phyloP scores from a whole-genome alignment of 2,888 invertebrate genomes.

The Alviniconcha strummeri region DNA sequence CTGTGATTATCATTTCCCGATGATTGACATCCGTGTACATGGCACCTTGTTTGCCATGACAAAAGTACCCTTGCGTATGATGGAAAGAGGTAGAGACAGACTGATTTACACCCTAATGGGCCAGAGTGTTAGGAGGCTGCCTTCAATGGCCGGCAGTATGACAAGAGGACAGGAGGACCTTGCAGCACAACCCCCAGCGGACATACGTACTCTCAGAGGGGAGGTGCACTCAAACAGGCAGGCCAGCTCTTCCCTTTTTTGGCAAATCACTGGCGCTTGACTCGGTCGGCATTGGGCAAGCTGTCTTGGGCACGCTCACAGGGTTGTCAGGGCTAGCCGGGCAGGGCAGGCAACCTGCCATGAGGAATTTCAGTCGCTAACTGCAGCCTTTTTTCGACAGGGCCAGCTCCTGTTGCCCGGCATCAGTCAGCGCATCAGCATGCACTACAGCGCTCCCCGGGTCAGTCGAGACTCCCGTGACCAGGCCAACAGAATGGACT shows the following conservation, averaged over 20 bases:
- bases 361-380: not conserved
- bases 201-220: constrained; percentile 1
- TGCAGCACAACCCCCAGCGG: not conserved
- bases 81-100: no score
- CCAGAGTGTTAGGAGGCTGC: no score
- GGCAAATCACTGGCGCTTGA: constrained; percentile 11
- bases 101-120: no score
- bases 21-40: no score
- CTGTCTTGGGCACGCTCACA: constrained; percentile 29
- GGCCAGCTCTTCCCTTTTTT: not conserved
- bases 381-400: constrained; percentile 44
- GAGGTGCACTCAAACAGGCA: not conserved
- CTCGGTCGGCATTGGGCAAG: constrained; percentile 11
- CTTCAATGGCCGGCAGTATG: no score
- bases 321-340: constrained; percentile 21
- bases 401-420: constrained; percentile 60
- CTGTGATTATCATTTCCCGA: no score
- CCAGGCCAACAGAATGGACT: constrained; percentile 66
- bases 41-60: no score
- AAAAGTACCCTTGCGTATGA: no score
- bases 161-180: no score
- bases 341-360: constrained; percentile 19
- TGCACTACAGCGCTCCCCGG: constrained; percentile 65
- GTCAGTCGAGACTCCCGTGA: constrained; percentile 53
- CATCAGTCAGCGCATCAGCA: constrained; percentile 56